Conservation (phyloP, 2,888 invertebrate genomes). For the Sarcophaga rosellei region DNA sequence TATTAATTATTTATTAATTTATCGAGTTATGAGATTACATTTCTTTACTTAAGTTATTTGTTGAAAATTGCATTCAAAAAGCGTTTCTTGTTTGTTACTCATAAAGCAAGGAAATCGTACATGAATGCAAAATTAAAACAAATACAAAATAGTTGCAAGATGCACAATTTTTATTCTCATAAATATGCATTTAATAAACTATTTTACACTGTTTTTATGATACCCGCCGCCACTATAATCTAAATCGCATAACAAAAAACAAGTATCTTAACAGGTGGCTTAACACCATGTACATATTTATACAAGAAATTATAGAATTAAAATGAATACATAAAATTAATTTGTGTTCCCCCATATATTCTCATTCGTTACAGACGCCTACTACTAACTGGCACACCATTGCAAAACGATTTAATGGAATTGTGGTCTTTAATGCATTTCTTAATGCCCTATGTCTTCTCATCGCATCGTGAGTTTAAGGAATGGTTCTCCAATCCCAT, state of each 20-base stretch:
- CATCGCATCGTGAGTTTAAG: constrained; percentile 97
- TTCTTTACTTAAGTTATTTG: background rate
- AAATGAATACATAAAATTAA: background rate
- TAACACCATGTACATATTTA: too few relatives aligned
- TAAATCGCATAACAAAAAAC: too few relatives aligned
- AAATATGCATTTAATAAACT: constrained; percentile 26
- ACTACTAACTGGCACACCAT: constrained; percentile 95
- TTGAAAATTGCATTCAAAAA: constrained; percentile 39
- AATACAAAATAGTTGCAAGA: constrained; percentile 34
- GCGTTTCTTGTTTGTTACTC: constrained; percentile 39
- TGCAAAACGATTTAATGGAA: constrained; percentile 98
- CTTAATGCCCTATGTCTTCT: constrained; percentile 98
- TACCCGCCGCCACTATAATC: too few relatives aligned
- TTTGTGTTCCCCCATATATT: constrained; percentile 49
- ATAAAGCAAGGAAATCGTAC: constrained; percentile 37
- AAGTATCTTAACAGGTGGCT: too few relatives aligned
- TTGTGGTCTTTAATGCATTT: constrained; percentile 99
- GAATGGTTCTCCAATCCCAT: constrained; percentile 99
- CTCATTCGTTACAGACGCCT: constrained; percentile 85
- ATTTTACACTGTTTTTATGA: background rate
- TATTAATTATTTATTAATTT: too few relatives aligned
- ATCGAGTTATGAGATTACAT: background rate
- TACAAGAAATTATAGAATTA: background rate
- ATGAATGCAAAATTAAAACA: constrained; percentile 39
- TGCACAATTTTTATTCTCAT: constrained; percentile 11